Conservation (phyloP, 2,797 vertebrate species). For the Peromyscus melanophrys region DNA sequence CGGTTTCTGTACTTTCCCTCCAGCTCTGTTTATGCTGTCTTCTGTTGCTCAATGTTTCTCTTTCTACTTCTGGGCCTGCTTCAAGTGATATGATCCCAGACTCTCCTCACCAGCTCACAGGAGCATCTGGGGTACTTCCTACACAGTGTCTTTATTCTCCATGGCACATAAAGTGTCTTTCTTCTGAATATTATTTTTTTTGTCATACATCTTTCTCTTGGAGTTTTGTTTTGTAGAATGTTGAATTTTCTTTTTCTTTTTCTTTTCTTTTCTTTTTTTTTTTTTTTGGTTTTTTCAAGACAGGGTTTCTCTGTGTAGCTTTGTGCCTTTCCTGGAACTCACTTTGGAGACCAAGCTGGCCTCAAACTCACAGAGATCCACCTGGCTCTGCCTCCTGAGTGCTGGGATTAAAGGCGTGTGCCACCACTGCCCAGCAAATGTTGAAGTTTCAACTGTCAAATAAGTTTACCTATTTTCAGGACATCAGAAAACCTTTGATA, state of each 20-base stretch:
- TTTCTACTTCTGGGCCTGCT: neutral
- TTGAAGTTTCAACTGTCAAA: neutral
- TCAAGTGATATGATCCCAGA: neutral
- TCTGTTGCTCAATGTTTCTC: neutral
- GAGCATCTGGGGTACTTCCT: neutral
- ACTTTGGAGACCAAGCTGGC: too few relatives aligned
- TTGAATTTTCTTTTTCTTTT: neutral
- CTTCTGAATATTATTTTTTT: neutral
- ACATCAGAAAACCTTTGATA: neutral
- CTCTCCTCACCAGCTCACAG: neutral
- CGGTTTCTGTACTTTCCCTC: neutral
- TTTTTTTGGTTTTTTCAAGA: too few relatives aligned
- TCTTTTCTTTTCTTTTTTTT: rapidly evolving
- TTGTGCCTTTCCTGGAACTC: too few relatives aligned
- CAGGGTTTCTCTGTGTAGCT: too few relatives aligned
- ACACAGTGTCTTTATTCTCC: neutral
- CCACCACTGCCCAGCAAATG: neutral
- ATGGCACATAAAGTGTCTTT: neutral
- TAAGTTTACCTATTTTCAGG: neutral
- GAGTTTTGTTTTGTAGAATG: neutral
- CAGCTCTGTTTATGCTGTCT: neutral
- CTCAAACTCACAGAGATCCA: too few relatives aligned
- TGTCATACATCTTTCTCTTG: neutral
- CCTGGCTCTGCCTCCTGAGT: too few relatives aligned
- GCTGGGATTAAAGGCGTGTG: too few relatives aligned